phyloP scores from a whole-genome alignment of 2,113 vertebrate species.

The Oryzias javanicus region DNA sequence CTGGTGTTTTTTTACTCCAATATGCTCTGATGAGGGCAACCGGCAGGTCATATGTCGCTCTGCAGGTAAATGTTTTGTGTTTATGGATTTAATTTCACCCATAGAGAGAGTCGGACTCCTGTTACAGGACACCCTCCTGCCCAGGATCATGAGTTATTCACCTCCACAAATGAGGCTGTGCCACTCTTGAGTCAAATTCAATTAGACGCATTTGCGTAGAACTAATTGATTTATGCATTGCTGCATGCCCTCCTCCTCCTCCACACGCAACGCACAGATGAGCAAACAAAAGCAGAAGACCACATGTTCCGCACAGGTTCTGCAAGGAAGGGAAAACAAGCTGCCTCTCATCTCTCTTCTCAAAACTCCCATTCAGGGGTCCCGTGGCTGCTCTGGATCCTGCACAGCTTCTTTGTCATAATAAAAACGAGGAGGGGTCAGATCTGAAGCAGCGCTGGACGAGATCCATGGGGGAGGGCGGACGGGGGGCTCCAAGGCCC shows the following conservation, averaged over 20 bases:
- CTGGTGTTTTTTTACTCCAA: slow-evolving; percentile 41
- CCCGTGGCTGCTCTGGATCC: slow-evolving; percentile 24
- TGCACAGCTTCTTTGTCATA: slow-evolving; percentile 61
- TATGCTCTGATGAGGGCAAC: slow-evolving; percentile 27
- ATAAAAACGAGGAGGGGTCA: slow-evolving; percentile 37
- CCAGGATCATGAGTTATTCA: slow-evolving; percentile 19
- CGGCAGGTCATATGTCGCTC: slow-evolving; percentile 44
- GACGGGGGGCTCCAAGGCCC: slow-evolving; percentile 51
- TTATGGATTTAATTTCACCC: slow-evolving; percentile 52
- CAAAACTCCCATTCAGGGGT: slow-evolving; percentile 17
- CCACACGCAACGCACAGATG: slow-evolving; percentile 17
- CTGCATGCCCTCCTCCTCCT: slow-evolving; percentile 7
- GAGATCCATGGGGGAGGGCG: slow-evolving; percentile 27
- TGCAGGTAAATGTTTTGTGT: slow-evolving; percentile 43
- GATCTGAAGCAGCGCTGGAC: slow-evolving; percentile 26
- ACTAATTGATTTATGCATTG: slow-evolving; percentile 27
- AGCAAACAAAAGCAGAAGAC: slow-evolving; percentile 32
- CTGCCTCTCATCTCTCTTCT: slow-evolving; percentile 41
- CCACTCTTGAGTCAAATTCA: slow-evolving; percentile 30
- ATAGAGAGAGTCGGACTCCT: slow-evolving; percentile 36
- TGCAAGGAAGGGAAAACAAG: slow-evolving; percentile 47
- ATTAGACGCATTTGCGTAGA: slow-evolving; percentile 29
- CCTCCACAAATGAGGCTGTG: slow-evolving; percentile 27
- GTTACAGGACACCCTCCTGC: slow-evolving; percentile 26
- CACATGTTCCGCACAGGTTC: slow-evolving; percentile 14